Percentiles rank a stretch among this genome's conserved stretches.
phyloP scores from a whole-genome alignment of 2,113 vertebrate species.

The Eulemur rufifrons region DNA sequence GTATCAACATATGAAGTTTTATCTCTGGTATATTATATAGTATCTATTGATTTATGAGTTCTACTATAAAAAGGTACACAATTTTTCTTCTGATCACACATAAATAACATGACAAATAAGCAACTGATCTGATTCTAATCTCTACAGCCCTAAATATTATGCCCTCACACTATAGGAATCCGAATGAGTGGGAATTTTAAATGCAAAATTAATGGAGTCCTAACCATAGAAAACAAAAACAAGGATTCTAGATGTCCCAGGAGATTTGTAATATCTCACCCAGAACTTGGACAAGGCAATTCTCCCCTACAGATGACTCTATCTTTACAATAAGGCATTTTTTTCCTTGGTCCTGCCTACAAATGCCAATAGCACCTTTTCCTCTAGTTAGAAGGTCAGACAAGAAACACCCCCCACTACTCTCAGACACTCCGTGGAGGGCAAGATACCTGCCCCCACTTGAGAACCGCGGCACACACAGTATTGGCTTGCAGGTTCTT shows the following conservation, averaged over 20 bases:
- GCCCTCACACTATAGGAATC: not conserved
- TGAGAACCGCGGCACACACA: not conserved
- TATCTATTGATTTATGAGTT: not conserved
- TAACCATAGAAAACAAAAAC: not conserved
- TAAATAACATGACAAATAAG: not conserved
- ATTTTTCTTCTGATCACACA: not conserved
- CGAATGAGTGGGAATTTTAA: conserved; percentile 1
- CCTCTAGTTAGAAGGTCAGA: not conserved
- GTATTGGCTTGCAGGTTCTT: not conserved
- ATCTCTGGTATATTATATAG: not conserved
- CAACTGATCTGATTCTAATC: not conserved
- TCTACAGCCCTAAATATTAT: not conserved
- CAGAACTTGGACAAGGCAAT: not conserved
- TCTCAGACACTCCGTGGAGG: not conserved
- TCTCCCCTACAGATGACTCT: not conserved
- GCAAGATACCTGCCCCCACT: not conserved
- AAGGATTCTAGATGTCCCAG: not conserved
- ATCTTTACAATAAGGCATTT: not conserved
- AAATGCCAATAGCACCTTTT: not conserved
- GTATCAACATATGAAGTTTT: not conserved
- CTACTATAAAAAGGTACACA: not conserved
- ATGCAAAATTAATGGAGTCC: not conserved
- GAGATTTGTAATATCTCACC: not conserved
- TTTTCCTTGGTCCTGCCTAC: not conserved
- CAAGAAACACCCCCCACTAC: not conserved